Evolutionary conservation across 92 coral and sea anemone species (phyloP).

Genomic region (Umimayanthus chanpuru): DNA sequence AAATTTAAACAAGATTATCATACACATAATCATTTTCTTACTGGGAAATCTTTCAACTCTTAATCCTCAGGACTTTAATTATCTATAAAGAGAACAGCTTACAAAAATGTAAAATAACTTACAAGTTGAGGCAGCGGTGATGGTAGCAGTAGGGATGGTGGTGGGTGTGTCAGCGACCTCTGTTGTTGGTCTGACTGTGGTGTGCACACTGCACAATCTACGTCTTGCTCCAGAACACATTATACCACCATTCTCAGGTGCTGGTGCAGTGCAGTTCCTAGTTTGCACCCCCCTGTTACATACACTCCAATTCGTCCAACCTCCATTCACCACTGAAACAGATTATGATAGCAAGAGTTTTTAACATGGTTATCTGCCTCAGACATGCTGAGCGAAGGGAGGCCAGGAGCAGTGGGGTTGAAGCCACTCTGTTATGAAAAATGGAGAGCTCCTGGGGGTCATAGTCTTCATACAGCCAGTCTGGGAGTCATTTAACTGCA

Average conservation of each 20-base stretch:
- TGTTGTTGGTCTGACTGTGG: conserved; percentile 3
- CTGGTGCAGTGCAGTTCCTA: conserved; percentile 66
- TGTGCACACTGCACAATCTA: conserved; percentile 43
- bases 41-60: background rate
- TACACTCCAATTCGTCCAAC: conserved; percentile 77
- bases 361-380: no score
- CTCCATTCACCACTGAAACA: conserved; percentile 69
- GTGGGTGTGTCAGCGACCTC: background rate
- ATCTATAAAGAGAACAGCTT: background rate
- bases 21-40: no score
- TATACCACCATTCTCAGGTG: conserved; percentile 74
- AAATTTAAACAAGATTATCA: no score
- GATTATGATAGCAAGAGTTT: background rate
- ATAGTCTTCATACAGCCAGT: no score
- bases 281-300: conserved; percentile 65
- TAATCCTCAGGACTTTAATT: background rate
- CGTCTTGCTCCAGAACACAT: conserved; percentile 54
- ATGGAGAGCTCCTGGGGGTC: no score
- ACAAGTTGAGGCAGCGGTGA: conserved; percentile 37
- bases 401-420: no score
- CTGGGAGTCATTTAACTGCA: no score
- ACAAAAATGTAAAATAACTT: conserved; percentile 12
- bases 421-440: no score
- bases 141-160: background rate
- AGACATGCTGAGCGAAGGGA: no score